Base-by-base conservation (phyloP, 1,140 invertebrate genomes). In the Sitodiplosis mosellana region DNA sequence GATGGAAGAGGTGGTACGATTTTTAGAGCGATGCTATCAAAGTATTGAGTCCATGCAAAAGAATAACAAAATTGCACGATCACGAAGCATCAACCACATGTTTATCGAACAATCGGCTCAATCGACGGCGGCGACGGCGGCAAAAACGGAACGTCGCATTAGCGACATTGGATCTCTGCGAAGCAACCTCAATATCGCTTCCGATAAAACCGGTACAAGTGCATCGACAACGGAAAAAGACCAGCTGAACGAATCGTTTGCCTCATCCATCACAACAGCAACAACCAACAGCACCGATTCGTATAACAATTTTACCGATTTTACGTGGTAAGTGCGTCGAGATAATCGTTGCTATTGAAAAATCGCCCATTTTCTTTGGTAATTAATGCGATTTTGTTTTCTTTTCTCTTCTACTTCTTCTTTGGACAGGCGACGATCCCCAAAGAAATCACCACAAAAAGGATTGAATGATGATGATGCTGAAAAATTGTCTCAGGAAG, bases 1-100 rank as follows among this genome's bases (percentile, higher is more conserved):
- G 51, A 76, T 86, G 70, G 79, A 81, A 59, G 80, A 86, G 64
- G 77, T 84, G 38, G 73, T 80, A 15, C 73, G 74, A 27, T 85
- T 83, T 60, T 61, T 86, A 52, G 81, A 81, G 55, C 74, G 78
- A 59, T 75, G 79, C 10, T 76, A 77, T 52, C 74, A 75, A 47
- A 77, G 75, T 55, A 68, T 81, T 49, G 72, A 74, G 52, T 58
- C 68, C 20, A 58, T 71, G 40, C 67, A 64, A 37, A 49, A 55
- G 21, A 45, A 45, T 27, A 17, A 57, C 18, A 58, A 63, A 45
- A 63, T 63, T 36, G 52, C 59, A 8, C 59, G 65, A 50, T 70
- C 61, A 18, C 67, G 61, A 58, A 74, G 66, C 55, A 59, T 74
- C 48, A 59, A 75, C 67, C 65, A 71, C 27, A 27, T 64, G 67